Evolutionary conservation across 2,113 vertebrate genomes (phyloP).

Genomic region (Bungarus multicinctus): DNA sequence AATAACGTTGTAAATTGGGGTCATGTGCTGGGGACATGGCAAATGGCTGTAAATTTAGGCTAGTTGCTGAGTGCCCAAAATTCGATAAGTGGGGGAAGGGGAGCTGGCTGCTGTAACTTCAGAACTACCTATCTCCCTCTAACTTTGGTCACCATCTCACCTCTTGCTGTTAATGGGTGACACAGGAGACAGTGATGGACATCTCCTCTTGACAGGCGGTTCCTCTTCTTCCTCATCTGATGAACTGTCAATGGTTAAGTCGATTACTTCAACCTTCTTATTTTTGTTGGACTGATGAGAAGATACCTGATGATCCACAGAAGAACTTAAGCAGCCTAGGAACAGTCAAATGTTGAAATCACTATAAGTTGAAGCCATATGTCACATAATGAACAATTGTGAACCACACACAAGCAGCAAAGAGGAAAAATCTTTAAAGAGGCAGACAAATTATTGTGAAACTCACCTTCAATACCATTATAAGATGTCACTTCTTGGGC

Average conservation of each 20-base stretch:
- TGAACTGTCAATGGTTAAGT: slow-evolving; percentile 95
- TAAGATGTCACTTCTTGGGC: slow-evolving; percentile 91
- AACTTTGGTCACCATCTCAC: slow-evolving; percentile 65
- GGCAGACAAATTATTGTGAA: rapidly evolving
- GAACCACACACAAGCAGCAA: not conserved
- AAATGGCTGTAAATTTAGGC: not conserved
- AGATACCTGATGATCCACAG: slow-evolving; percentile 79
- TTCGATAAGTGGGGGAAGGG: not conserved
- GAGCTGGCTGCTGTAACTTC: not conserved
- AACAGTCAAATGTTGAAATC: not conserved
- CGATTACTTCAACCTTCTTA: slow-evolving; percentile 95
- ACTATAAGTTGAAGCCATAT: rapidly evolving
- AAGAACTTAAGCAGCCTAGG: slow-evolving; percentile 80
- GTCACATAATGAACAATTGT: not conserved
- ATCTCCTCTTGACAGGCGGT: slow-evolving; percentile 85
- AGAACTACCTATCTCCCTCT: not conserved
- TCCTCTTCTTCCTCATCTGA: slow-evolving; percentile 91
- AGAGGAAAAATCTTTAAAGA: not conserved
- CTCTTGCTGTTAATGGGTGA: slow-evolving; percentile 88
- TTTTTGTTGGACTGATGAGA: slow-evolving; percentile 79
- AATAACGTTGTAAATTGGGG: not conserved
- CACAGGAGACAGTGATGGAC: slow-evolving; percentile 88
- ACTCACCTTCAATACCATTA: slow-evolving; percentile 89
- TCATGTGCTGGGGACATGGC: not conserved
- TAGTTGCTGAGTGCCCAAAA: not conserved